These are phyloP conservation scores for Ciconia boyciana DNA, from an alignment of 2,113 vertebrate species.

Conservation along the genomic window DNA sequence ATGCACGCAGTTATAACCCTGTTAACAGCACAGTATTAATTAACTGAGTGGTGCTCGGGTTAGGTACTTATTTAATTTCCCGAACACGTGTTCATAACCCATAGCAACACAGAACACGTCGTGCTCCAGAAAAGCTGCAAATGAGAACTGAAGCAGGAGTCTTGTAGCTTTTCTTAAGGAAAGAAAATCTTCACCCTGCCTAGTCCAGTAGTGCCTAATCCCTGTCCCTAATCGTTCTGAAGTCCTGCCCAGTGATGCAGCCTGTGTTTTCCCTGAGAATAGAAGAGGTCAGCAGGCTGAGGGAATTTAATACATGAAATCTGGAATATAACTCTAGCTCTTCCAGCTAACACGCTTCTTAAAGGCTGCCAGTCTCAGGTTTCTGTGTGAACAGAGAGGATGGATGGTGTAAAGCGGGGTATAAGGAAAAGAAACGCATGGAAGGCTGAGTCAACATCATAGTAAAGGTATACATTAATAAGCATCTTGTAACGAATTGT, in stretches of 20 bases:
- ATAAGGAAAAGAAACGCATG: background rate
- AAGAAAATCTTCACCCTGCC: background rate
- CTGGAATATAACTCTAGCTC: background rate
- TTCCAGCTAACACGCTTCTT: background rate
- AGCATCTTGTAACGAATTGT: background rate
- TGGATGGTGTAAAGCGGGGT: background rate
- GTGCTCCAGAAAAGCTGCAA: background rate
- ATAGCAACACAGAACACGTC: background rate
- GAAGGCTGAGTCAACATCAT: background rate
- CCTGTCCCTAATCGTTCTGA: background rate
- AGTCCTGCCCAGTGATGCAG: background rate
- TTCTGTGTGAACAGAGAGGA: background rate
- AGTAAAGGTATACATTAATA: background rate
- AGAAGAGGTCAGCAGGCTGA: background rate
- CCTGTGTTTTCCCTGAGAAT: background rate
- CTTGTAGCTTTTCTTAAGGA: background rate
- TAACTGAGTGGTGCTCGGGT: constrained; percentile 7
- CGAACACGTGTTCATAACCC: background rate
- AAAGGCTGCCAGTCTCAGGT: background rate
- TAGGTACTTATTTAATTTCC: constrained; percentile 35
- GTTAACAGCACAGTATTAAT: constrained; percentile 34
- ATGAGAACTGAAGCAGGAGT: background rate
- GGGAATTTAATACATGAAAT: background rate
- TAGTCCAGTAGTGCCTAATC: background rate
- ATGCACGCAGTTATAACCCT: background rate